A percentile compares a stretch with the other conserved stretches of the same genome.
Evolutionary conservation across 2,113 vertebrate species (phyloP).

Genomic region (Terrapene triunguis): DNA sequence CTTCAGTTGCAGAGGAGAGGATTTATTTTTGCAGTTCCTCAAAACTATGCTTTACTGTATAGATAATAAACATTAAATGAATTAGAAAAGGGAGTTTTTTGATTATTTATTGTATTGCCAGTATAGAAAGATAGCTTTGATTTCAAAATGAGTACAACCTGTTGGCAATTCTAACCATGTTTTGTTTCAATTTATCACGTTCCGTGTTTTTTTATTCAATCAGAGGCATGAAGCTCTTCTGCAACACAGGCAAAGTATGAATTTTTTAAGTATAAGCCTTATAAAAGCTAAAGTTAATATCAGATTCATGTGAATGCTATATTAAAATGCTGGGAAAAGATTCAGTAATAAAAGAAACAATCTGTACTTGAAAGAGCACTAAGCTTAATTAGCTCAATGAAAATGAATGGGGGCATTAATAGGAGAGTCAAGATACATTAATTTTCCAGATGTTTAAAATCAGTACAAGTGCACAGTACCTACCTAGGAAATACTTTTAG

Average conservation of each 20-base stretch:
- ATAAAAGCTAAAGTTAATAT: slow-evolving; percentile 52
- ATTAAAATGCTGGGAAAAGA: slow-evolving; percentile 54
- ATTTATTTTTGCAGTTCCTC: not conserved
- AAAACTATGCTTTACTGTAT: not conserved
- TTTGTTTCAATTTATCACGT: not conserved
- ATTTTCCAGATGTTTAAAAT: slow-evolving; percentile 66
- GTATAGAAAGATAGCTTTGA: not conserved
- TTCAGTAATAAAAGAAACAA: slow-evolving; percentile 46
- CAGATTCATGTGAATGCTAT: slow-evolving; percentile 67
- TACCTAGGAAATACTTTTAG: not conserved
- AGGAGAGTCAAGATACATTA: slow-evolving; percentile 52
- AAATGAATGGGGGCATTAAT: slow-evolving; percentile 64
- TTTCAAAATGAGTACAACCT: not conserved
- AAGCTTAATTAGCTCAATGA: slow-evolving; percentile 72
- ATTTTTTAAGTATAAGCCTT: slow-evolving; percentile 55
- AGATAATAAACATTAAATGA: not conserved
- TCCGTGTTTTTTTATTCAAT: not conserved
- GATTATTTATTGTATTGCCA: not conserved
- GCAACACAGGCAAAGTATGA: slow-evolving; percentile 52
- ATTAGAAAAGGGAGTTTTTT: not conserved
- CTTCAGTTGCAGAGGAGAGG: not conserved
- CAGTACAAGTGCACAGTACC: not conserved
- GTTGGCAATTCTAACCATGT: not conserved
- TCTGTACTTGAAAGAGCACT: slow-evolving; percentile 72
- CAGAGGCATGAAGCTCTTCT: not conserved